phyloP scores from a whole-genome alignment of 2,888 invertebrate genomes.

The Dione juno region DNA sequence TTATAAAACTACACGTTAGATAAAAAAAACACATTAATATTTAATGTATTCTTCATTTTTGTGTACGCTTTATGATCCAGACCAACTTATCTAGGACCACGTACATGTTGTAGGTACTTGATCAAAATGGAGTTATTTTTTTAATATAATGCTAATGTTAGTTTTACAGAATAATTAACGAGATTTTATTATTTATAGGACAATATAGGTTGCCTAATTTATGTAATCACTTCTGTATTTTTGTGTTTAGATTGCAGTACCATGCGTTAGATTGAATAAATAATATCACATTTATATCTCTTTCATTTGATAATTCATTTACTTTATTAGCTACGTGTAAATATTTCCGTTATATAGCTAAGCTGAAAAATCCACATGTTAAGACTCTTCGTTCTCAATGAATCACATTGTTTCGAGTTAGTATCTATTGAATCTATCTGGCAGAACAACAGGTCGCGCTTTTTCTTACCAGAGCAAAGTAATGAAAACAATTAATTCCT shows the following conservation, averaged over 20 bases:
- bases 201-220: conserved; percentile 55
- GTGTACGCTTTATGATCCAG: conserved; percentile 3
- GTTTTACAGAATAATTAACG: conserved; percentile 47
- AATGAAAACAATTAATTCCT: no score
- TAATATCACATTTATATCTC: conserved; percentile 18
- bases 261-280: conserved; percentile 75
- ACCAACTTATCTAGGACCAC: neutral
- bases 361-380: no score
- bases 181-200: conserved; percentile 27
- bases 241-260: conserved; percentile 53
- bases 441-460: no score
- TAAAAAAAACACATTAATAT: conserved; percentile 8
- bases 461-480: no score
- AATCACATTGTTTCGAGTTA: no score
- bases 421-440: no score
- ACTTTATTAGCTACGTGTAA: no score
- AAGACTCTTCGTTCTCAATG: no score
- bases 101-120: neutral
- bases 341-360: no score
- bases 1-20: neutral
- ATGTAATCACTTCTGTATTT: conserved; percentile 55
- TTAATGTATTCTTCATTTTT: conserved; percentile 4
- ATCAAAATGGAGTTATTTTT: neutral
- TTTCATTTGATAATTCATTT: neutral
- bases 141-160: conserved; percentile 50